Evolutionary conservation across 1,140 invertebrate genomes (phyloP).

Genomic region (Dendrolimus punctatus): DNA sequence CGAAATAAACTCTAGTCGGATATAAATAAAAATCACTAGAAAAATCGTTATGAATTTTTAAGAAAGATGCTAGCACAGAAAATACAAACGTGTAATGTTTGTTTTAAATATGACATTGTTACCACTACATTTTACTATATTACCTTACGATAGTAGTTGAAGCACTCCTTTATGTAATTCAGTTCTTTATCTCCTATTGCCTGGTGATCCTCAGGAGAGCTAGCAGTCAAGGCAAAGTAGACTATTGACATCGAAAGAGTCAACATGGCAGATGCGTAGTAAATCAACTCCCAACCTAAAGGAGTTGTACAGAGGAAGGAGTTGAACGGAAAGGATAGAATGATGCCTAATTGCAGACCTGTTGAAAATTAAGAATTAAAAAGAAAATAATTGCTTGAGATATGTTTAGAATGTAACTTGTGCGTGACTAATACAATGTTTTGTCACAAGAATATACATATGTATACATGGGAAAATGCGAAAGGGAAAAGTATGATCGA

Average conservation of each 20-base stretch:
- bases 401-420: no score
- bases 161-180: constrained; percentile 39
- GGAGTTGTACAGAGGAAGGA: constrained; percentile 25
- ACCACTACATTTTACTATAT: neutral
- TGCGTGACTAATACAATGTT: no score
- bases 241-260: constrained; percentile 35
- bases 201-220: constrained; percentile 36
- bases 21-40: no score
- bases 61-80: no score
- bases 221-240: constrained; percentile 39
- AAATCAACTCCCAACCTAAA: constrained; percentile 52
- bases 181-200: constrained; percentile 49
- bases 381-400: no score
- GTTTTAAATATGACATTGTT: no score
- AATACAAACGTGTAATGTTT: no score
- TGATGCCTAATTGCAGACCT: constrained; percentile 44
- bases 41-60: no score
- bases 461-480: no score
- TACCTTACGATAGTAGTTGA: constrained; percentile 31
- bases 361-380: constrained; percentile 12
- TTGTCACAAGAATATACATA: no score
- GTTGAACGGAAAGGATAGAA: constrained; percentile 32
- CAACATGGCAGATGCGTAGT: constrained; percentile 44
- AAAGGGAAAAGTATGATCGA: no score
- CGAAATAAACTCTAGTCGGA: no score